Evolutionary conservation across 2,888 invertebrate genomes (phyloP).

Genomic region (Volucella zonaria): DNA sequence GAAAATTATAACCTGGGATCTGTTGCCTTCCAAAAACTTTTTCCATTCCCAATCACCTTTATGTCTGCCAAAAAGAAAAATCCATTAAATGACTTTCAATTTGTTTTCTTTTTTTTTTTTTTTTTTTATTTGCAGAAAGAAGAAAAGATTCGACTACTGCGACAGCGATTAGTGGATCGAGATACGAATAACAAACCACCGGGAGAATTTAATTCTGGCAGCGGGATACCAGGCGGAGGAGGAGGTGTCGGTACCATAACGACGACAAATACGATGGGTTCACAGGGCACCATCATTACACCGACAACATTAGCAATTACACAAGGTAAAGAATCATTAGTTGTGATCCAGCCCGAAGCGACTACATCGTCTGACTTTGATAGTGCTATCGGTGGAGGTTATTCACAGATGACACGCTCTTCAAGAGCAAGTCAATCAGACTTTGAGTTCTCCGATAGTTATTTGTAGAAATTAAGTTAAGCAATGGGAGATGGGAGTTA

Average conservation of each 20-base stretch:
- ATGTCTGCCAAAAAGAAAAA: slow-evolving; percentile 13
- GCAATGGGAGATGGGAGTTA: not conserved
- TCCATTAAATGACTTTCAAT: slow-evolving; percentile 80
- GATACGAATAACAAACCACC: slow-evolving; percentile 85
- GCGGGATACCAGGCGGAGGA: slow-evolving; percentile 57
- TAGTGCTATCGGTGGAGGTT: slow-evolving; percentile 88
- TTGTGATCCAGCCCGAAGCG: slow-evolving; percentile 90
- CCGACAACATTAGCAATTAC: slow-evolving; percentile 90
- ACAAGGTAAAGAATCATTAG: slow-evolving; percentile 82
- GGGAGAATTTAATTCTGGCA: slow-evolving; percentile 79
- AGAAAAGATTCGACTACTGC: slow-evolving; percentile 92
- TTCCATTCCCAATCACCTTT: too few relatives aligned
- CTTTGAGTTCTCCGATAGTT: slow-evolving; percentile 94
- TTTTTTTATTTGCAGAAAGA: slow-evolving; percentile 87
- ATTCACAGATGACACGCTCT: slow-evolving; percentile 90
- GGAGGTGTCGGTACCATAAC: slow-evolving; percentile 76
- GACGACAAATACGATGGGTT: slow-evolving; percentile 79
- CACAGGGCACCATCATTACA: slow-evolving; percentile 81
- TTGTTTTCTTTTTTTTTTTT: slow-evolving; percentile 28
- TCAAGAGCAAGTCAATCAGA: slow-evolving; percentile 92
- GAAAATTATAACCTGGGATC: too few relatives aligned
- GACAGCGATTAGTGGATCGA: slow-evolving; percentile 91
- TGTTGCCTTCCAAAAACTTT: not conserved
- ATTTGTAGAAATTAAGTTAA: slow-evolving; percentile 85
- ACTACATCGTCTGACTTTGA: slow-evolving; percentile 86